A percentile compares a stretch with the other conserved stretches of the same genome.
phyloP scores from a whole-genome alignment of 2,888 invertebrate species.

The Craniophora ligustri region DNA sequence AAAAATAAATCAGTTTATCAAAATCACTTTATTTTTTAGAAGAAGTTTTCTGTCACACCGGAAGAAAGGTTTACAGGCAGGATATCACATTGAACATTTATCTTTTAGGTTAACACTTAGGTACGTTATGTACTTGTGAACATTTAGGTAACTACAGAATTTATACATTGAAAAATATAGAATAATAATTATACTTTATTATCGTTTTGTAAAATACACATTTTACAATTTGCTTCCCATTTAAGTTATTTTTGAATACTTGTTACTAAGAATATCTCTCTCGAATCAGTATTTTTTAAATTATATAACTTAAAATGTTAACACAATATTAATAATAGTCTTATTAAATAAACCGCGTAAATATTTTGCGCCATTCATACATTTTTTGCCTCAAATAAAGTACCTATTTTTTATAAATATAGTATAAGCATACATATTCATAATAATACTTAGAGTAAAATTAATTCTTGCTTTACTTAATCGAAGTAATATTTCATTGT shows the following conservation, averaged over 20 bases:
- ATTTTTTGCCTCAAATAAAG: slow-evolving; percentile 28
- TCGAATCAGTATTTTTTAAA: slow-evolving; percentile 14
- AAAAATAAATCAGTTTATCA: slow-evolving; percentile 61
- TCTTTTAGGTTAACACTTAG: slow-evolving; percentile 64
- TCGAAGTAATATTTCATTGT: slow-evolving; percentile 27
- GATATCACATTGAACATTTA: slow-evolving; percentile 88
- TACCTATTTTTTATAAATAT: slow-evolving; percentile 1
- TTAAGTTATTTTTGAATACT: slow-evolving; percentile 10
- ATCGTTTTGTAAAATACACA: slow-evolving; percentile 36
- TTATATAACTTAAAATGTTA: too few relatives aligned
- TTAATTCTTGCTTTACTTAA: neutral
- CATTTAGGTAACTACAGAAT: slow-evolving; percentile 55
- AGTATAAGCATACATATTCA: too few relatives aligned
- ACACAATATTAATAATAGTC: too few relatives aligned
- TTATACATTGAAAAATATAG: slow-evolving; percentile 49
- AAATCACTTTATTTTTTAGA: slow-evolving; percentile 81
- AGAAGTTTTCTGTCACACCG: slow-evolving; percentile 79
- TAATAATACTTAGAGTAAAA: neutral
- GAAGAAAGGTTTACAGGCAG: slow-evolving; percentile 84
- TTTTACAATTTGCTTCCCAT: slow-evolving; percentile 25
- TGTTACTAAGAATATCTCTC: slow-evolving; percentile 27
- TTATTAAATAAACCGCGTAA: too few relatives aligned
- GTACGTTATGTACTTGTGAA: slow-evolving; percentile 64
- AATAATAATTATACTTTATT: slow-evolving; percentile 18
- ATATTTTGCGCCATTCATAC: slow-evolving; percentile 21